Evolutionary conservation across 2,888 invertebrate species (phyloP).

Genomic region (Boloria selene): DNA sequence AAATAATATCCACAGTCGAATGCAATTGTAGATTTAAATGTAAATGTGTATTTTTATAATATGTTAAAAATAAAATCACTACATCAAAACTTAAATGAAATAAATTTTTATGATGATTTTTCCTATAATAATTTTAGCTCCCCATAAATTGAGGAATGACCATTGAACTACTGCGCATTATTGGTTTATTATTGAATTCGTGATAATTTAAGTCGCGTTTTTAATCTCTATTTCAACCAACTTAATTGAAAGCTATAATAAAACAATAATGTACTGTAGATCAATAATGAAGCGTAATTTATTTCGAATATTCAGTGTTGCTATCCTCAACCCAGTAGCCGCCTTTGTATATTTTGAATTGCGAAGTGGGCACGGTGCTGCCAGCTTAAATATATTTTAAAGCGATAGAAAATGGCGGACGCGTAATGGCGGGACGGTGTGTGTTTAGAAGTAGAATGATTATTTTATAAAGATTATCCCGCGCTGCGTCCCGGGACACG

Average conservation of each 20-base stretch:
- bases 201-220: no score
- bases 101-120: conserved; percentile 19
- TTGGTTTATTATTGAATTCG: neutral
- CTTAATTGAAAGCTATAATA: neutral
- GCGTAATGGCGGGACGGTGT: conserved; percentile 62
- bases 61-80: conserved; percentile 25
- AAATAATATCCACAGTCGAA: conserved; percentile 27
- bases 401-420: conserved; percentile 65
- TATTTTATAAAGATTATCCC: conserved; percentile 74
- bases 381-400: conserved; percentile 70
- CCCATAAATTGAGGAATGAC: conserved; percentile 12
- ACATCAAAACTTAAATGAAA: conserved; percentile 17
- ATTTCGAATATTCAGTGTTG: conserved; percentile 33
- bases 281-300: conserved; percentile 17
- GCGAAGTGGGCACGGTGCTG: conserved; percentile 43
- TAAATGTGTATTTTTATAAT: conserved; percentile 29
- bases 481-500: conserved; percentile 79
- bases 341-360: conserved; percentile 46
- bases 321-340: conserved; percentile 37
- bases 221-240: neutral
- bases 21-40: conserved; percentile 23
- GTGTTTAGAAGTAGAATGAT: conserved; percentile 70
- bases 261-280: conserved; percentile 1
- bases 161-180: conserved; percentile 8
- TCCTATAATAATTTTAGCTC: conserved; percentile 34